phyloP scores from a whole-genome alignment of 2,888 invertebrate genomes.

The Drosophila setosimentum region DNA sequence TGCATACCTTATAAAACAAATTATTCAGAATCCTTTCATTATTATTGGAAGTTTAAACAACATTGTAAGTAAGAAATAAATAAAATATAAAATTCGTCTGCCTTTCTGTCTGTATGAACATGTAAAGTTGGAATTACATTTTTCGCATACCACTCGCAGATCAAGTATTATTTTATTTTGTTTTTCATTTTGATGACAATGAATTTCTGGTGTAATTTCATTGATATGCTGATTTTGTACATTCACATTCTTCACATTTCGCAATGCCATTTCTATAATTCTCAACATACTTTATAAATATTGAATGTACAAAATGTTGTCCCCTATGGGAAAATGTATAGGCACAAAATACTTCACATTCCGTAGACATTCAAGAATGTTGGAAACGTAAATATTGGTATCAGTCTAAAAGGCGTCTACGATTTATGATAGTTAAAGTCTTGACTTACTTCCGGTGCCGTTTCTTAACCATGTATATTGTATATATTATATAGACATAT shows the following conservation, averaged over 20 bases:
- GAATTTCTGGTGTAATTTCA: background rate
- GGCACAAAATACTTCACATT: background rate
- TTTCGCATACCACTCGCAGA: too few species aligned
- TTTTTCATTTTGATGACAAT: background rate
- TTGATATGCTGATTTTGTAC: background rate
- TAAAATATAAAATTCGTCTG: background rate
- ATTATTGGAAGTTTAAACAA: background rate
- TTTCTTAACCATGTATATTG: too few species aligned
- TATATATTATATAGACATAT: too few species aligned
- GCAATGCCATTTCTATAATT: too few species aligned
- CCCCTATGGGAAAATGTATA: background rate
- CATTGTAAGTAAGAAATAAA: background rate
- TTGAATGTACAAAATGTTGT: background rate
- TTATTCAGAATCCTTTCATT: background rate
- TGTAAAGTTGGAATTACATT: background rate
- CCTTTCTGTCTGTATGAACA: background rate
- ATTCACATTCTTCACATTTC: too few species aligned
- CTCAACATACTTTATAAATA: too few species aligned
- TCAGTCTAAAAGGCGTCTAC: too few species aligned
- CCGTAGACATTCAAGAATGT: too few species aligned
- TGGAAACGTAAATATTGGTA: too few species aligned
- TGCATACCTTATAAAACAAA: background rate
- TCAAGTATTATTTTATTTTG: background rate
- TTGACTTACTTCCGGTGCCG: background rate
- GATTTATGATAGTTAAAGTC: too few species aligned